Percentiles rank a stretch among this genome's conserved stretches.
These are phyloP conservation scores for Linnaemya tessellans DNA, from an alignment of 2,888 invertebrate genomes.

Conservation along the genomic window DNA sequence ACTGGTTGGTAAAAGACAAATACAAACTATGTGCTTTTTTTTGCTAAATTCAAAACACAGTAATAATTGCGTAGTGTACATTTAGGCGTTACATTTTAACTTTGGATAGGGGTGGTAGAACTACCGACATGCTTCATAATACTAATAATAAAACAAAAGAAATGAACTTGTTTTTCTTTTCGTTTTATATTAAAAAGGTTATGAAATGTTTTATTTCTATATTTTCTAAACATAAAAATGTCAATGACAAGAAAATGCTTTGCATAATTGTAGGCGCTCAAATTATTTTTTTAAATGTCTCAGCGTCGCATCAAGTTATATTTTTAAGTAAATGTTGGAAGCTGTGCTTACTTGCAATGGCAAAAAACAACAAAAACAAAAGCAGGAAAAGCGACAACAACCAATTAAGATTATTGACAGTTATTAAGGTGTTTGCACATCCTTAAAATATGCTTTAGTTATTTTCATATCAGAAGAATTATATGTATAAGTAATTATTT, in stretches of 20 bases:
- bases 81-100: slow-evolving; percentile 47
- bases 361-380: slow-evolving; percentile 1
- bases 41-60: slow-evolving; percentile 15
- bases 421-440: slow-evolving; percentile 31
- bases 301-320: slow-evolving; percentile 10
- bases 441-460: slow-evolving; percentile 20
- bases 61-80: slow-evolving; percentile 58
- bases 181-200: slow-evolving; percentile 7
- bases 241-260: slow-evolving; percentile 46
- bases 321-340: slow-evolving; percentile 19
- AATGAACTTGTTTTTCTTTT: slow-evolving; percentile 15
- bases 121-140: slow-evolving; percentile 35
- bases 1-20: slow-evolving; percentile 41
- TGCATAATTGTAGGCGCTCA: slow-evolving; percentile 57
- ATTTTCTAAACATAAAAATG: slow-evolving; percentile 29
- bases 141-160: slow-evolving; percentile 36
- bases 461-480: not conserved
- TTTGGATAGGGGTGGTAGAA: slow-evolving; percentile 27
- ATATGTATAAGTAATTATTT: not conserved
- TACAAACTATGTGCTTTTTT: slow-evolving; percentile 30
- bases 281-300: slow-evolving; percentile 6
- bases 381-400: not conserved
- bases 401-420: slow-evolving; percentile 58
- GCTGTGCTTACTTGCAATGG: slow-evolving; percentile 8
- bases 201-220: slow-evolving; percentile 33